phyloP scores from a whole-genome alignment of 1,140 invertebrate genomes.

The Cydia splendana region DNA sequence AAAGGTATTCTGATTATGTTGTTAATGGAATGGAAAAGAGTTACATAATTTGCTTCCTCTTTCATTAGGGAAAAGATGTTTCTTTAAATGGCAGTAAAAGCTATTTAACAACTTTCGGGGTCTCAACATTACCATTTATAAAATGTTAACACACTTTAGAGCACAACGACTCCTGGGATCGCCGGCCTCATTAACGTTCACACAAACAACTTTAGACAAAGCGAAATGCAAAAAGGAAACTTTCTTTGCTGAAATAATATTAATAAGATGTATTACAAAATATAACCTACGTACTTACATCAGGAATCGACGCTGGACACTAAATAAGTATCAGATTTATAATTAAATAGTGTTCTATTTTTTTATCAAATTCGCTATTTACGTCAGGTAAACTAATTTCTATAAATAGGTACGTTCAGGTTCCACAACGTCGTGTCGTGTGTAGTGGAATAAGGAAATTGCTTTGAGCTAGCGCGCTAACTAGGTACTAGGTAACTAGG shows the following conservation, averaged over 20 bases:
- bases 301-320: too few species aligned
- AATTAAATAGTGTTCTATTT: background rate
- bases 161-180: slow-evolving; percentile 34
- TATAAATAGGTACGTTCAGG: background rate
- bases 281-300: too few species aligned
- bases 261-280: background rate
- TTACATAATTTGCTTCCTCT: background rate
- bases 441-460: slow-evolving; percentile 1
- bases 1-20: background rate
- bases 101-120: slow-evolving; percentile 19
- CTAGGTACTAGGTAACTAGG: too few species aligned
- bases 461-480: background rate
- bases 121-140: slow-evolving; percentile 14
- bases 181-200: slow-evolving; percentile 30
- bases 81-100: background rate
- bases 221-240: background rate
- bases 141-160: slow-evolving; percentile 5
- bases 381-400: background rate
- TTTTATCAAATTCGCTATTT: background rate
- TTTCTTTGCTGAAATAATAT: background rate
- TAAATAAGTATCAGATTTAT: too few species aligned
- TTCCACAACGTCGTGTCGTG: background rate
- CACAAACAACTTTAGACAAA: slow-evolving; percentile 20
- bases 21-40: background rate
- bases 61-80: background rate